Evolutionary conservation across 2,888 invertebrate species (phyloP).

Genomic region (Apamea anceps): DNA sequence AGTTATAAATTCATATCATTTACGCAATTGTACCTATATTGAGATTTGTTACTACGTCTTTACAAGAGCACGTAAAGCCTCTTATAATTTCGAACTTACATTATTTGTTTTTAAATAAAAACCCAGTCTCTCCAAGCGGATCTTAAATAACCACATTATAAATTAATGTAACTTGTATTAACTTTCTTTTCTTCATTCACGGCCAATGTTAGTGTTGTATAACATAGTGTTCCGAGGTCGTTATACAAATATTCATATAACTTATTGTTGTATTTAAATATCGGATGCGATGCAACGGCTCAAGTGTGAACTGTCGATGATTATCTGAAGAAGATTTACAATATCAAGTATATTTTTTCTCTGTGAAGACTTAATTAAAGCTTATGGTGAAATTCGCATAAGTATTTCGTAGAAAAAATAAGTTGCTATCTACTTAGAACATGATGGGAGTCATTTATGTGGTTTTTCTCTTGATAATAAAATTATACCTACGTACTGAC

Average conservation of each 20-base stretch:
- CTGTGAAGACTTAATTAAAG: constrained; percentile 28
- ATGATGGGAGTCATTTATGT: background rate
- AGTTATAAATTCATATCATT: background rate
- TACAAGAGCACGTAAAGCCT: background rate
- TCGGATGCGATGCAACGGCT: constrained; percentile 5
- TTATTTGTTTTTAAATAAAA: constrained; percentile 24
- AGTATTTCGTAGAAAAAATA: background rate
- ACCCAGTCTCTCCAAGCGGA: constrained; percentile 29
- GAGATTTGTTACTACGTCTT: background rate
- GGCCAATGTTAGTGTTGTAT: constrained; percentile 59
- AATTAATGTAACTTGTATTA: constrained; percentile 45
- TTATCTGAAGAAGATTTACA: constrained; percentile 36
- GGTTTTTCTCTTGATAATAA: background rate
- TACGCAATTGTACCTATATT: background rate
- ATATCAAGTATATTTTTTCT: background rate
- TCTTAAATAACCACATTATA: constrained; percentile 41
- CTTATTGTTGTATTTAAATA: constrained; percentile 42
- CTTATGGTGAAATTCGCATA: background rate
- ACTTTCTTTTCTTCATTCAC: constrained; percentile 59
- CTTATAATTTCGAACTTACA: background rate
- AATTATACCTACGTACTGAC: background rate
- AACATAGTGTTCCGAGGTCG: constrained; percentile 38
- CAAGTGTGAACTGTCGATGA: constrained; percentile 32
- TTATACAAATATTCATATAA: constrained; percentile 31
- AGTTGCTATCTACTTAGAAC: background rate